Base-by-base conservation (phyloP, 2,797 vertebrate species). In the Trachurus trachurus region DNA sequence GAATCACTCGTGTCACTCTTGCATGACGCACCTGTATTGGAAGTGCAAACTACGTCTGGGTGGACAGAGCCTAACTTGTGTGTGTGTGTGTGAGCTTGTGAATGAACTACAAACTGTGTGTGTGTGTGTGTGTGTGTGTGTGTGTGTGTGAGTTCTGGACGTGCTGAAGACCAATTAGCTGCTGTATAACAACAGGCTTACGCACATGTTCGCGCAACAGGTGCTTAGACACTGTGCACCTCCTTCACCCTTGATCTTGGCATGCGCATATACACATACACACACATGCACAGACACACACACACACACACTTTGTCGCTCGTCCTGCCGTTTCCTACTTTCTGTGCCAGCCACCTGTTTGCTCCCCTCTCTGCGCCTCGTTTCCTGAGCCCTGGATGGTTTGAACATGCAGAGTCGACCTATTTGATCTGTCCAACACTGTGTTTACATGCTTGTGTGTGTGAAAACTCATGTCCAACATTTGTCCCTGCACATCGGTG, bases 281-380 rank as follows among this genome's bases (percentile, higher is more conserved):
- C 26, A 26, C 42, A 31, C 45, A 42, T 34, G 63, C 37, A 31
- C 67, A 62, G n/a, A n/a, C 26, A 26, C 26, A 3, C 26, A 26
- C 42, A 31, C 45, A 42, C 37, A 66, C 37, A 31, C 67, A 62
- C 61, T 9, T 57, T 37, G 50, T 66, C 6, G 21, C 74, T 49
- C 1, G 42, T 66, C 61, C 71, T 40, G 45, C 47, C 22, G 66
- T 52, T 79, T 82, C 70, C 63, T 66, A 9, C 61, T 39, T n/a
- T 57, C 45, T 22, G 19, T 26, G 52, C 52, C 2, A 16, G 37
- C 86, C 90, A 91, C 87, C 92, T 93, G 89, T 89, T 88, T 74
- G 66, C 54, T 71, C 6, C 68, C 62, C 76, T 79, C 42, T 80
- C 67, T 52, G 72, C 53, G 34, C 70, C 81, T 82, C 60, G 9